These are phyloP conservation scores for Drosophila kanapiae DNA, from an alignment of 1,140 invertebrate genomes.

Conservation along the genomic window DNA sequence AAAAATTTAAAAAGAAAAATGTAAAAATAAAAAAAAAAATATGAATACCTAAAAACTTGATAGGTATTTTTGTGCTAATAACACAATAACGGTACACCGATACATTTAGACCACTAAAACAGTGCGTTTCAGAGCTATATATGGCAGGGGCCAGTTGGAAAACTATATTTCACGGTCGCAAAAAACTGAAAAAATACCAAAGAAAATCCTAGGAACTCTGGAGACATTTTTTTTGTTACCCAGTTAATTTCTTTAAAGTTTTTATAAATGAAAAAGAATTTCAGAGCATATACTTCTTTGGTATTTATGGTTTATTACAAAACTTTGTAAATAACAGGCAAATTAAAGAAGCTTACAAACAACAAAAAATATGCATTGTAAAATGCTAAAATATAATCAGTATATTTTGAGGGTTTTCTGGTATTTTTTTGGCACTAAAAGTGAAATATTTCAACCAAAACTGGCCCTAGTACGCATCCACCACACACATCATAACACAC, in stretches of 20 bases:
- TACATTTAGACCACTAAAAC: constrained; percentile 55
- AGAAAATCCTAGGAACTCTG: neutral
- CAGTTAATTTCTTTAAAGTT: neutral
- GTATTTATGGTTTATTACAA: neutral
- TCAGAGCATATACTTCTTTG: neutral
- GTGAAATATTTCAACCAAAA: neutral
- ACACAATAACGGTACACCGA: constrained; percentile 68
- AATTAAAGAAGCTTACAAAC: neutral
- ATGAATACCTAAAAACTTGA: constrained; percentile 35
- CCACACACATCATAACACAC: constrained; percentile 2
- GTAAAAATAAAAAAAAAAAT: constrained; percentile 4
- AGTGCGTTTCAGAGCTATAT: constrained; percentile 3
- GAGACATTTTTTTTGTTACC: neutral
- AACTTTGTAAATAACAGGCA: constrained; percentile 4
- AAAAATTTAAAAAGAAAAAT: constrained; percentile 11
- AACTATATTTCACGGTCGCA: neutral
- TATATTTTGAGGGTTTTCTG: neutral
- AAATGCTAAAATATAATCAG: neutral
- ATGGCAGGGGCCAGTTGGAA: neutral
- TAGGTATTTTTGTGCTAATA: constrained; percentile 67
- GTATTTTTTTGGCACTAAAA: neutral
- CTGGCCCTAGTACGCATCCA: constrained; percentile 9
- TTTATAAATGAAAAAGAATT: neutral
- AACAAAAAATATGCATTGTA: neutral
- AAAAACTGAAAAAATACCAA: neutral